A percentile compares a stretch with the other conserved stretches of the same genome.
phyloP scores from a whole-genome alignment of 2,888 invertebrate genomes.

The Eugnorisma glareosa region DNA sequence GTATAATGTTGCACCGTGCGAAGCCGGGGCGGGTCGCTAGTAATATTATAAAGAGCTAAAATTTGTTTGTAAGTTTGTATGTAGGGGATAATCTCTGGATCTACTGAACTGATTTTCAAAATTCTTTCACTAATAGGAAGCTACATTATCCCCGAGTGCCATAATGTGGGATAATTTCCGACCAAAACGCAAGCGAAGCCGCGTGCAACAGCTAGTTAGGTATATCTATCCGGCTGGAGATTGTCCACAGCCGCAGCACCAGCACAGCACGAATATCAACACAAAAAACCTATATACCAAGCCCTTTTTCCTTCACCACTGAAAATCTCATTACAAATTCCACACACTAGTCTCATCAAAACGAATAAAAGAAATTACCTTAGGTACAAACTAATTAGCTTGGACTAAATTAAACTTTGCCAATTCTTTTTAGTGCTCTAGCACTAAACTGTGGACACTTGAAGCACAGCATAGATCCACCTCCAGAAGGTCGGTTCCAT shows the following conservation, averaged over 20 bases:
- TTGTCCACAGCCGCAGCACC: not conserved
- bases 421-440: constrained; percentile 47
- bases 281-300: not conserved
- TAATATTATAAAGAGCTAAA: too few species aligned
- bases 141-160: too few species aligned
- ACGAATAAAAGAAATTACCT: constrained; percentile 34
- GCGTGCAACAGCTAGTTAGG: too few species aligned
- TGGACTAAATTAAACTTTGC: constrained; percentile 48
- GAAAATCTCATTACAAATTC: constrained; percentile 28
- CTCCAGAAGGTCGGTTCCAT: constrained; percentile 1
- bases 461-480: not conserved
- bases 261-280: not conserved
- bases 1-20: too few species aligned
- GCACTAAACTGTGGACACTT: constrained; percentile 38
- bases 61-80: too few species aligned
- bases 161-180: too few species aligned
- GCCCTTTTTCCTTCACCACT: not conserved
- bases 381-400: constrained; percentile 50
- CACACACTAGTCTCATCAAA: constrained; percentile 26
- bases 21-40: too few species aligned
- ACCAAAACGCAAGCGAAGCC: too few species aligned
- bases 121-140: too few species aligned
- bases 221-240: not conserved
- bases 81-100: too few species aligned
- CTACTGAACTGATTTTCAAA: too few species aligned